These are phyloP conservation scores for Exocentrus adspersus DNA, from an alignment of 2,888 invertebrate genomes.

Conservation along the genomic window DNA sequence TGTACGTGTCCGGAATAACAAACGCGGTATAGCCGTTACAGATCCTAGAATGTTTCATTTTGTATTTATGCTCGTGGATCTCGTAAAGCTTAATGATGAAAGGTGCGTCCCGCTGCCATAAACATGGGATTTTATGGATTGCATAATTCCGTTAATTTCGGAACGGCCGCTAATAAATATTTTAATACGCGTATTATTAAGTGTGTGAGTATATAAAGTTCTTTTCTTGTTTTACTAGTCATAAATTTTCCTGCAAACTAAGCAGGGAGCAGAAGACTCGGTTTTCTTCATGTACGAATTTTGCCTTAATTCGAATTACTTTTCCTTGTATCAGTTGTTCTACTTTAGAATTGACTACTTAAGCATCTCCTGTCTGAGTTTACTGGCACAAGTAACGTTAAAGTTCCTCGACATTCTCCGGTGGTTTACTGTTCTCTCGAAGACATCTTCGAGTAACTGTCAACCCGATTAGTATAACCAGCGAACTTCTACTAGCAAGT, in stretches of 20 bases:
- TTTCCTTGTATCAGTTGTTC: no score
- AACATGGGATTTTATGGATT: neutral
- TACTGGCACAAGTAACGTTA: slow-evolving; percentile 45
- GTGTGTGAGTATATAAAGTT: no score
- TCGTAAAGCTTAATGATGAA: neutral
- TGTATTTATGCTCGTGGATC: neutral
- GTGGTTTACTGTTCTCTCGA: slow-evolving; percentile 34
- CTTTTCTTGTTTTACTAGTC: no score
- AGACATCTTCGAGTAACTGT: slow-evolving; percentile 38
- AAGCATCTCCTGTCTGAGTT: slow-evolving; percentile 33
- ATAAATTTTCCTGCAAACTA: no score
- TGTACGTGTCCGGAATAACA: no score
- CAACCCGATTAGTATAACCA: slow-evolving; percentile 31
- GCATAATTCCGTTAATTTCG: neutral
- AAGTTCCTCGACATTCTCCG: slow-evolving; percentile 9
- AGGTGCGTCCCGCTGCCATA: neutral
- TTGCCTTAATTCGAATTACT: no score
- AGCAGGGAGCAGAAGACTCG: no score
- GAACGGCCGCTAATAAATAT: neutral
- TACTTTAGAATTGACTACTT: no score
- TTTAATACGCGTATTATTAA: no score
- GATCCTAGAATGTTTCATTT: neutral
- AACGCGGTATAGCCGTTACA: no score
- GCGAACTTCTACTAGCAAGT: slow-evolving; percentile 13
- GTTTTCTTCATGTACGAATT: no score